Percentiles rank a stretch among this genome's conserved stretches.
Conservation (phyloP, 2,113 vertebrate species). For the Paedocypris sp. region DNA sequence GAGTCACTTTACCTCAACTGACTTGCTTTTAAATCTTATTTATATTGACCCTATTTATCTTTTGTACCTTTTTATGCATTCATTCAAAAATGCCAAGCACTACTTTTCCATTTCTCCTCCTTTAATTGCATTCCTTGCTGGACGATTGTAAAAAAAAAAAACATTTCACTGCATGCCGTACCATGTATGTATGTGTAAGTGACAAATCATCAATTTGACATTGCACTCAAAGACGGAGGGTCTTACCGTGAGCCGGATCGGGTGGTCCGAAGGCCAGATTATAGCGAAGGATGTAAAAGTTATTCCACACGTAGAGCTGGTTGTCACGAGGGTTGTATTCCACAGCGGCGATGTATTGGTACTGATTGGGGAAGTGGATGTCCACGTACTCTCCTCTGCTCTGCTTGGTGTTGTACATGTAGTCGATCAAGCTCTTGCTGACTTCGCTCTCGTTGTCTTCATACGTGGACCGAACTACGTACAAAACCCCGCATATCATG, state of each 20-base stretch:
- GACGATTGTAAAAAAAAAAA: too few species aligned
- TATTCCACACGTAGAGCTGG: conserved; percentile 98
- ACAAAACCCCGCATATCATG: conserved; percentile 96
- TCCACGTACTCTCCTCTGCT: conserved; percentile 85
- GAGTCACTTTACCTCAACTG: too few species aligned
- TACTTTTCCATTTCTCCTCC: too few species aligned
- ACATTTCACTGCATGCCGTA: too few species aligned
- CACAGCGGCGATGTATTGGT: conserved; percentile 96
- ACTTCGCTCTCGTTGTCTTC: conserved; percentile 97
- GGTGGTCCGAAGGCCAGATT: conserved; percentile 91
- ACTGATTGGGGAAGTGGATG: conserved; percentile 95
- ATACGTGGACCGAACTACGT: conserved; percentile 91
- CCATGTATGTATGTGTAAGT: too few species aligned
- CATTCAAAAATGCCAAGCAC: too few species aligned
- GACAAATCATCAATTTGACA: too few species aligned
- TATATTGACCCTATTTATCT: too few species aligned
- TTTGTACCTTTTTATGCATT: too few species aligned
- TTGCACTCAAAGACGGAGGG: background rate
- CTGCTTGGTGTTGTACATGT: conserved; percentile 88
- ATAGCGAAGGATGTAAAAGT: conserved; percentile 95
- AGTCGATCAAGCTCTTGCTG: conserved; percentile 90
- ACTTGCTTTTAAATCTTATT: too few species aligned
- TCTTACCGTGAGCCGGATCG: conserved; percentile 92
- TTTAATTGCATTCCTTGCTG: too few species aligned
- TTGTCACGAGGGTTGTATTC: conserved; percentile 99